A percentile compares a stretch with the other conserved stretches of the same genome.
Evolutionary conservation across 2,797 vertebrate genomes (phyloP).

Genomic region (Hybognathus amarus): DNA sequence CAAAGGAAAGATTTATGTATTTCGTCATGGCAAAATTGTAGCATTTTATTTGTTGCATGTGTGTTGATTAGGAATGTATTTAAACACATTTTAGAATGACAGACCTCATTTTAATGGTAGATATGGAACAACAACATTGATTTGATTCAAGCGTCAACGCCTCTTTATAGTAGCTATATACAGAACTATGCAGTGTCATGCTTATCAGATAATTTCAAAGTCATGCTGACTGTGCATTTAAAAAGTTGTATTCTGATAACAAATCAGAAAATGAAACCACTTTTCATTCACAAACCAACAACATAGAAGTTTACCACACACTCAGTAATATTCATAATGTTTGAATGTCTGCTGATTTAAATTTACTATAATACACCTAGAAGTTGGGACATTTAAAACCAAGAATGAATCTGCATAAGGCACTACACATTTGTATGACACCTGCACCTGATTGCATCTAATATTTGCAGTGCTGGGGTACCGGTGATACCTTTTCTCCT

Average conservation of each 20-base stretch:
- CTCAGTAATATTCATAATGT: not conserved
- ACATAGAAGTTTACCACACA: not conserved
- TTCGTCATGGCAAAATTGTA: not conserved
- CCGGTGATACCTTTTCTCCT: not conserved
- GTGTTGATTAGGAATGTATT: not conserved
- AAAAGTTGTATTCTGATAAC: not conserved
- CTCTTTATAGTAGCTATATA: not conserved
- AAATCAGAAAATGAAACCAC: not conserved
- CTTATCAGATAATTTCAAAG: not conserved
- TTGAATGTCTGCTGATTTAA: not conserved
- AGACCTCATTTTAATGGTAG: not conserved
- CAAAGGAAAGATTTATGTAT: not conserved
- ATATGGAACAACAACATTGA: not conserved
- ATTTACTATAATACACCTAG: not conserved
- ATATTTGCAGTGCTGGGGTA: too few relatives aligned
- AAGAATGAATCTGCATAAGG: not conserved
- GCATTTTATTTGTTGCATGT: not conserved
- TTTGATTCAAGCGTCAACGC: not conserved
- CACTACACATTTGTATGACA: too few relatives aligned
- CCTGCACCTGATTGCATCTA: not conserved
- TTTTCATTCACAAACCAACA: not conserved
- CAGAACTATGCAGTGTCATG: not conserved
- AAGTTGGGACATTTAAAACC: not conserved
- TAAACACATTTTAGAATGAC: not conserved
- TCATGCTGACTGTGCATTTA: not conserved